Percentiles rank a stretch among this genome's conserved stretches.
These are phyloP conservation scores for Scalopus aquaticus DNA, from an alignment of 2,113 vertebrate species.

Conservation along the genomic window DNA sequence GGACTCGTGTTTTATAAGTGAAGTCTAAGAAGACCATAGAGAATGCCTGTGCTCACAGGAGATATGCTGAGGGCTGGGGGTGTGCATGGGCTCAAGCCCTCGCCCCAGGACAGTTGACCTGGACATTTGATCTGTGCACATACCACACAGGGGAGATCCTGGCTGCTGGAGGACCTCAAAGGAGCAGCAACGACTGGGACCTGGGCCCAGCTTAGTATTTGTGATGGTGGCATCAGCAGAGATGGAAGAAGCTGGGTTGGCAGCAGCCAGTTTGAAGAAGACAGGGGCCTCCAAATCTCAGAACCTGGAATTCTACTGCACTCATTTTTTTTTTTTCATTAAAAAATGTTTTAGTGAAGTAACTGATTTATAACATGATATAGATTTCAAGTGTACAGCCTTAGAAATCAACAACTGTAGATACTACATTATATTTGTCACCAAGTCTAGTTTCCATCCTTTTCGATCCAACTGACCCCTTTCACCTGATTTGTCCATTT, in stretches of 20 bases:
- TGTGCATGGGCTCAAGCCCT: neutral
- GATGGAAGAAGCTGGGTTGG: neutral
- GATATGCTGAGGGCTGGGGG: neutral
- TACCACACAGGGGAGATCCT: neutral
- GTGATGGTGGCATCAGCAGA: neutral
- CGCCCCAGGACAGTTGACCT: too few species aligned
- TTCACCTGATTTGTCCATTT: too few species aligned
- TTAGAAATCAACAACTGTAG: too few species aligned
- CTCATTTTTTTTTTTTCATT: neutral
- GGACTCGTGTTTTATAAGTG: neutral
- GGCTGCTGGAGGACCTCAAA: neutral
- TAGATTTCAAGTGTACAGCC: too few species aligned
- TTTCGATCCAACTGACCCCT: too few species aligned
- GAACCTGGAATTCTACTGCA: neutral
- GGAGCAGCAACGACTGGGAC: neutral
- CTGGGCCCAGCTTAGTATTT: neutral
- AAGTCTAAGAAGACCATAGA: neutral
- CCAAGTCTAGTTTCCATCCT: too few species aligned
- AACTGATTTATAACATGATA: too few species aligned
- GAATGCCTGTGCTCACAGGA: neutral
- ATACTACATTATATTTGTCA: too few species aligned
- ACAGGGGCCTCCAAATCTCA: neutral
- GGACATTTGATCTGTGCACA: neutral
- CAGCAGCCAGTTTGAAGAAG: neutral
- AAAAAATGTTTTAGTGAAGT: too few species aligned